Evolutionary conservation across 1,140 invertebrate species (phyloP).

Genomic region (Megalonaias nervosa): DNA sequence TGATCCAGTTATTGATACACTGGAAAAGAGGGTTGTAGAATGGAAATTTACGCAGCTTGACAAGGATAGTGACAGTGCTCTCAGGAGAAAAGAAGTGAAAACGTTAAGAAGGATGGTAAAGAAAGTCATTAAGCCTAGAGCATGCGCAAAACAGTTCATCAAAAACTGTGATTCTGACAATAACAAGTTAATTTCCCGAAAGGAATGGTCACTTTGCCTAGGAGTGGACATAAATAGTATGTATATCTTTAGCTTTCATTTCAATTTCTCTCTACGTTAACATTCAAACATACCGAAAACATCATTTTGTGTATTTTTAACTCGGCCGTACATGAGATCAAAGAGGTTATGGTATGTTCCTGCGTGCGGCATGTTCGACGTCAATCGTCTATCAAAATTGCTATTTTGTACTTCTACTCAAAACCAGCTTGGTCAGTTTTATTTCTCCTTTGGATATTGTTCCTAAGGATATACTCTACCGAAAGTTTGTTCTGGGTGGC

Average conservation of each 20-base stretch:
- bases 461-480: too few relatives aligned
- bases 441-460: too few relatives aligned
- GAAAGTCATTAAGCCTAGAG: conserved; percentile 88
- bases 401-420: too few relatives aligned
- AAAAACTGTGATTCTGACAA: conserved; percentile 86
- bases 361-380: too few relatives aligned
- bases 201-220: conserved; percentile 89
- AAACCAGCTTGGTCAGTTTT: too few relatives aligned
- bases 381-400: too few relatives aligned
- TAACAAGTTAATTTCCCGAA: conserved; percentile 82
- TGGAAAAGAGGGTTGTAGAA: conserved; percentile 73
- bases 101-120: conserved; percentile 85
- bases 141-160: conserved; percentile 90
- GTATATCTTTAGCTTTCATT: conserved; percentile 22
- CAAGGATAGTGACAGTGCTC: conserved; percentile 79
- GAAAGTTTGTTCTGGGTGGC: too few relatives aligned
- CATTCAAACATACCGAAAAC: too few relatives aligned
- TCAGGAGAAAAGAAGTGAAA: conserved; percentile 86
- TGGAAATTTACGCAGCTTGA: conserved; percentile 93
- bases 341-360: too few relatives aligned
- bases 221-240: conserved; percentile 75
- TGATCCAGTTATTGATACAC: conserved; percentile 14
- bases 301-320: too few relatives aligned
- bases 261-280: too few relatives aligned
- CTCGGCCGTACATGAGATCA: too few relatives aligned